Conservation (phyloP, 1,140 invertebrate species). For the Bombus ignitus region DNA sequence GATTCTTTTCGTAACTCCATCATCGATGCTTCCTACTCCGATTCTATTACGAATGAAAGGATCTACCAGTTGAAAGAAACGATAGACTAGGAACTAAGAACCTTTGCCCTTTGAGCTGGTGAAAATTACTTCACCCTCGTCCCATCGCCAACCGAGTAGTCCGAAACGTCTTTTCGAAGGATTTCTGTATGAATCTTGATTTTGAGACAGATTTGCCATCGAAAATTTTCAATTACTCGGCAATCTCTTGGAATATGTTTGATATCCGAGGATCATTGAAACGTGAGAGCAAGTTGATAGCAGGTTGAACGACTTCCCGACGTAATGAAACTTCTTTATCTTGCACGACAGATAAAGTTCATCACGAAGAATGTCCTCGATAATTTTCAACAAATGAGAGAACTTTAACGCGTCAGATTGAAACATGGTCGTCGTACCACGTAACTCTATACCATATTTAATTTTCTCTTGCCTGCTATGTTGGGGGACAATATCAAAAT, state of each 20-base stretch:
- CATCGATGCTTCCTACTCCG: slow-evolving; percentile 51
- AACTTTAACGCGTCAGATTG: neutral
- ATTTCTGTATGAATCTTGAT: slow-evolving; percentile 47
- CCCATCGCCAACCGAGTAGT: slow-evolving; percentile 6
- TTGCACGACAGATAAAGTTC: neutral
- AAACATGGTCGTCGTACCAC: no score
- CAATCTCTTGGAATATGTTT: neutral
- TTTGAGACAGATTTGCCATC: neutral
- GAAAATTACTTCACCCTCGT: slow-evolving; percentile 15
- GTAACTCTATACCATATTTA: neutral
- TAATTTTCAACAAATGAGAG: neutral
- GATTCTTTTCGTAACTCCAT: slow-evolving; percentile 60
- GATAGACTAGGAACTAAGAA: slow-evolving; percentile 4
- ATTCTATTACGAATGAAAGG: slow-evolving; percentile 55
- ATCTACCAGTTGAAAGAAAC: slow-evolving; percentile 38
- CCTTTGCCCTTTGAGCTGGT: slow-evolving; percentile 17
- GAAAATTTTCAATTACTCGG: neutral
- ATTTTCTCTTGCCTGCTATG: neutral
- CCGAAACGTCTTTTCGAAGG: neutral
- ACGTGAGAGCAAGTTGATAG: neutral
- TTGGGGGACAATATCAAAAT: neutral
- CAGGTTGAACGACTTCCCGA: neutral
- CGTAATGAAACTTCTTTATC: neutral
- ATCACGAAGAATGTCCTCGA: neutral
- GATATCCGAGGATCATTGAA: no score